Percentiles rank a stretch among this genome's conserved stretches.
Evolutionary conservation across 2,888 invertebrate species (phyloP).

Genomic region (Chalcosyrphus nemorum): DNA sequence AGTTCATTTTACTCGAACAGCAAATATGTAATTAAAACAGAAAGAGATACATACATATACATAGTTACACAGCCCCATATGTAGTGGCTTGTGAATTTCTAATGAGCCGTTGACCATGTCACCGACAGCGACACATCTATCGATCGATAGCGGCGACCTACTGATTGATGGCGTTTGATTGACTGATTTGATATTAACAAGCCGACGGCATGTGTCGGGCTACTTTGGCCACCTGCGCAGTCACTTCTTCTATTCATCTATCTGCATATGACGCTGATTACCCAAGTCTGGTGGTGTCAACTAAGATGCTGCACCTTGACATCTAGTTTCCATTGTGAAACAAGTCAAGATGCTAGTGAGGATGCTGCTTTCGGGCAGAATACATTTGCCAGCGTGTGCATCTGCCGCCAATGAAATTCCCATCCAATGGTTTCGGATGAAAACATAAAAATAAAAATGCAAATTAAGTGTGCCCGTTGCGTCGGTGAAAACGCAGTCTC

Average conservation of each 20-base stretch:
- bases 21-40: slow-evolving; percentile 52
- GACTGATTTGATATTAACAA: slow-evolving; percentile 73
- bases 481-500: slow-evolving; percentile 68
- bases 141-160: slow-evolving; percentile 19
- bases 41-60: background rate
- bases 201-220: slow-evolving; percentile 56
- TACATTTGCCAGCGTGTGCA: slow-evolving; percentile 74
- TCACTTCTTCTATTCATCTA: slow-evolving; percentile 28
- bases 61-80: background rate
- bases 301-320: slow-evolving; percentile 62
- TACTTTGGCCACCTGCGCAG: slow-evolving; percentile 58
- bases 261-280: slow-evolving; percentile 69
- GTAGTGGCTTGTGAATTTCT: slow-evolving; percentile 47
- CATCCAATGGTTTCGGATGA: slow-evolving; percentile 79
- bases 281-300: slow-evolving; percentile 37
- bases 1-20: slow-evolving; percentile 45
- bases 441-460: slow-evolving; percentile 81
- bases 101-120: slow-evolving; percentile 66
- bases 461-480: slow-evolving; percentile 77
- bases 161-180: slow-evolving; percentile 70
- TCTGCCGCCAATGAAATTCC: slow-evolving; percentile 79
- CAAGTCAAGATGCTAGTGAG: too few relatives aligned
- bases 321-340: slow-evolving; percentile 54
- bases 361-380: slow-evolving; percentile 23
- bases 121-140: slow-evolving; percentile 39